phyloP scores from a whole-genome alignment of 2,113 vertebrate species.

The Pelusios castaneus region DNA sequence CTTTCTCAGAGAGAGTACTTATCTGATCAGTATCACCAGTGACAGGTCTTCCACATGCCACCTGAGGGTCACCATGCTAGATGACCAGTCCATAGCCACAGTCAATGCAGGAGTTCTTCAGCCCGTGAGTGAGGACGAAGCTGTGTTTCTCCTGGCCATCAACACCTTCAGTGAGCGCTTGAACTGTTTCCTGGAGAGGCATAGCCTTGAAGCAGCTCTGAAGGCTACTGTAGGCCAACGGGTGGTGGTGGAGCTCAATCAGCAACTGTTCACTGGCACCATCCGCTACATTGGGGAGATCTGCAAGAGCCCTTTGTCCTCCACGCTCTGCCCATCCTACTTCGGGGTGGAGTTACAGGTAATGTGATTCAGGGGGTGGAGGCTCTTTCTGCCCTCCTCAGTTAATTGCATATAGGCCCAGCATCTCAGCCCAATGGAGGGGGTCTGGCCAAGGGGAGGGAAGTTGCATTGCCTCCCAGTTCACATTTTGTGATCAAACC shows the following conservation, averaged over 20 bases:
- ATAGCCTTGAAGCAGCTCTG: constrained; percentile 58
- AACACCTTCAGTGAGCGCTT: constrained; percentile 61
- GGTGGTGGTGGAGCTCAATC: constrained; percentile 70
- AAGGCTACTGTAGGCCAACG: not conserved
- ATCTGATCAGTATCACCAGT: not conserved
- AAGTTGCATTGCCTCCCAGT: not conserved
- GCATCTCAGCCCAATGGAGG: not conserved
- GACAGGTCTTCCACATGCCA: accelerated
- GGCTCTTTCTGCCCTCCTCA: not conserved
- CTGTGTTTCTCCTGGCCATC: constrained; percentile 73
- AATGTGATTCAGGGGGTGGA: accelerated
- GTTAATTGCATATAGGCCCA: not conserved
- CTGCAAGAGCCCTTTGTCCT: not conserved
- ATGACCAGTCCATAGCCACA: accelerated
- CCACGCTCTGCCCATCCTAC: constrained; percentile 46
- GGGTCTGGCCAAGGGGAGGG: not conserved
- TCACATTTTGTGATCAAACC: not conserved
- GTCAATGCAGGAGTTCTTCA: constrained; percentile 18
- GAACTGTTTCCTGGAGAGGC: constrained; percentile 58
- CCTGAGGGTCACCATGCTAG: constrained; percentile 37
- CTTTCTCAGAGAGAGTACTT: constrained; percentile 35
- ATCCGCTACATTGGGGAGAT: constrained; percentile 78
- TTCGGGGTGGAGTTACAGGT: constrained; percentile 89
- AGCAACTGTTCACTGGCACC: constrained; percentile 64
- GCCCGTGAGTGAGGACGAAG: constrained; percentile 29